Evolutionary conservation across 2,797 vertebrate species (phyloP).

Genomic region (Rhodeus uyekii): DNA sequence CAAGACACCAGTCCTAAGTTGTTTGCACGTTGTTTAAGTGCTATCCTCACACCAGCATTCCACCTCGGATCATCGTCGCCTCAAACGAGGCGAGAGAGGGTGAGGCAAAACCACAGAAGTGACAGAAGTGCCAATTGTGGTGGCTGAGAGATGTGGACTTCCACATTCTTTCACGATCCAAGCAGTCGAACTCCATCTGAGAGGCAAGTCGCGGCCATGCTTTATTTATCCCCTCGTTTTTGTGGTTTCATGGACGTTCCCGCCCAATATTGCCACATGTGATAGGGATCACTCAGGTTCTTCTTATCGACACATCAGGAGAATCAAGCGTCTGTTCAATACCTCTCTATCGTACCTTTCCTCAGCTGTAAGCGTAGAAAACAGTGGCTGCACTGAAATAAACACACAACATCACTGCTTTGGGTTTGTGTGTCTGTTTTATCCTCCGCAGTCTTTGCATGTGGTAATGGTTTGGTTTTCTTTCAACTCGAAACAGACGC

Average conservation of each 20-base stretch:
- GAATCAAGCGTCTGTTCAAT: not conserved
- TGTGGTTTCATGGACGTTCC: constrained; percentile 55
- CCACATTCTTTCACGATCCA: constrained; percentile 73
- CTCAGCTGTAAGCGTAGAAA: not conserved
- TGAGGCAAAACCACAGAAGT: constrained; percentile 67
- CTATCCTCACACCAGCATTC: constrained; percentile 32
- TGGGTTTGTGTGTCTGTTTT: constrained; percentile 33
- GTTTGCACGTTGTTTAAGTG: constrained; percentile 31
- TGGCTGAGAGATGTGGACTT: constrained; percentile 70
- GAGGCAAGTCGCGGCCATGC: constrained; percentile 64
- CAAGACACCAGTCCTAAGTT: not conserved
- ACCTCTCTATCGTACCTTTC: constrained; percentile 8
- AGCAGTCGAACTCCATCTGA: constrained; percentile 33
- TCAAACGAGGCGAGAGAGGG: constrained; percentile 21
- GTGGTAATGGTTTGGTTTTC: constrained; percentile 55
- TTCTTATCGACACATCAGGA: not conserved
- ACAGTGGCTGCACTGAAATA: constrained; percentile 13
- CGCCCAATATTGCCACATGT: constrained; percentile 5
- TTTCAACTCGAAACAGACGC: constrained; percentile 38
- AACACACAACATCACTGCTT: constrained; percentile 10
- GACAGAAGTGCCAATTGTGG: constrained; percentile 74
- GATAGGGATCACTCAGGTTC: constrained; percentile 8
- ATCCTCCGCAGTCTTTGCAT: constrained; percentile 46
- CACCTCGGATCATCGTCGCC: constrained; percentile 19
- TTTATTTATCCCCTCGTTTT: constrained; percentile 72